phyloP scores from a whole-genome alignment of 2,888 invertebrate genomes.

The Cartodere bifasciata region DNA sequence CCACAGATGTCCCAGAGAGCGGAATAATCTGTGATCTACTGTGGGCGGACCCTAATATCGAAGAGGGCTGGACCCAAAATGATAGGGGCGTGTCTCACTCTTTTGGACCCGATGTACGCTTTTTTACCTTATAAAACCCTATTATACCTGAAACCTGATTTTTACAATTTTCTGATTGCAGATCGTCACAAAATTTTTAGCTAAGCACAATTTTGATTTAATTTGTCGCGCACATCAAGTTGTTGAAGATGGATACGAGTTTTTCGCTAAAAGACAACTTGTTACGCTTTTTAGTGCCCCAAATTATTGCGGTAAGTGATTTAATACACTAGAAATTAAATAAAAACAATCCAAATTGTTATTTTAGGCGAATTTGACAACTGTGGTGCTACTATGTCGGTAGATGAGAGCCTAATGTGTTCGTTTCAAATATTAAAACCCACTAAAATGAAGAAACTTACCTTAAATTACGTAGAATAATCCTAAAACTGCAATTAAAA shows the following conservation, averaged over 20 bases:
- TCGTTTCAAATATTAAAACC: conserved; percentile 61
- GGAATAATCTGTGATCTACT: conserved; percentile 26
- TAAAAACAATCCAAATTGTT: no score
- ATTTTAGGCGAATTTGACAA: no score
- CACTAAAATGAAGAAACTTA: no score
- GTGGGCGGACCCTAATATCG: conserved; percentile 26
- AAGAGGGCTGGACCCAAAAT: conserved; percentile 24
- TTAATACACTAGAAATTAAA: no score
- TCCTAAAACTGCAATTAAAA: no score
- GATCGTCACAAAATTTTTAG: conserved; percentile 23
- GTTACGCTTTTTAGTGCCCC: conserved; percentile 29
- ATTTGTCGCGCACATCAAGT: conserved; percentile 29
- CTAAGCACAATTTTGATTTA: conserved; percentile 26
- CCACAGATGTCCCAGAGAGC: conserved; percentile 22
- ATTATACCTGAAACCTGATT: no score
- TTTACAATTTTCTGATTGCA: no score
- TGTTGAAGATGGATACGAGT: conserved; percentile 29
- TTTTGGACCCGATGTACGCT: conserved; percentile 27
- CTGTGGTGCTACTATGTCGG: conserved; percentile 26
- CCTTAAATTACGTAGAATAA: no score
- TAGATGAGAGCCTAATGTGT: conserved; percentile 23
- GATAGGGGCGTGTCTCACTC: conserved; percentile 26
- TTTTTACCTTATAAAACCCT: no score
- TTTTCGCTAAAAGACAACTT: conserved; percentile 26
- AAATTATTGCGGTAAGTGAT: conserved; percentile 28